phyloP scores from a whole-genome alignment of 2,113 vertebrate species.

The Hippocampus guttulatus region DNA sequence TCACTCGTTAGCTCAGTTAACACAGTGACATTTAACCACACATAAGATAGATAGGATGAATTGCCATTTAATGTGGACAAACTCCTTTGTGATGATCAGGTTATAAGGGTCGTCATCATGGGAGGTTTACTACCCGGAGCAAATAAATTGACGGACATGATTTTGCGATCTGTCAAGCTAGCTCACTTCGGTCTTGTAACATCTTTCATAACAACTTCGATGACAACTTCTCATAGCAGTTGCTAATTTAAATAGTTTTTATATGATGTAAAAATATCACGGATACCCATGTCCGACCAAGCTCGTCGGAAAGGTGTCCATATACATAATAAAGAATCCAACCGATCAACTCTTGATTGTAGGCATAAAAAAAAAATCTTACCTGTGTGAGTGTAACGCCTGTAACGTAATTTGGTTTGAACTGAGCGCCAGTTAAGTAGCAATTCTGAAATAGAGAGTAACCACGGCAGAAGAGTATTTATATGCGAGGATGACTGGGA shows the following conservation, averaged over 20 bases:
- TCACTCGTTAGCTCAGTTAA: not conserved
- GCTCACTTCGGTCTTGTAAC: not conserved
- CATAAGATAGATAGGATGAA: not conserved
- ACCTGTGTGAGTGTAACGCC: conserved; percentile 1
- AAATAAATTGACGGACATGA: conserved; percentile 37
- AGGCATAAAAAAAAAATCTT: not conserved
- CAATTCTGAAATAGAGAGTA: not conserved
- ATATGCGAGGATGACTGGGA: conserved; percentile 30
- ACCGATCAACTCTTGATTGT: not conserved
- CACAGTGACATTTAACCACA: not conserved
- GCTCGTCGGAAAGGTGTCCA: not conserved
- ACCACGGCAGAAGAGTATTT: conserved; percentile 20
- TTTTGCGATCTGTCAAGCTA: not conserved
- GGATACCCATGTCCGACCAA: not conserved
- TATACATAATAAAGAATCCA: not conserved
- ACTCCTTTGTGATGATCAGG: not conserved
- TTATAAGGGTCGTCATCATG: not conserved
- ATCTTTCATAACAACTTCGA: not conserved
- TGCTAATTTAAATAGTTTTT: not conserved
- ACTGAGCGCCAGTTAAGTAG: not conserved
- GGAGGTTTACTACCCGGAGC: conserved; percentile 29
- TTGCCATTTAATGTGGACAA: not conserved
- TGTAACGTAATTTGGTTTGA: not conserved
- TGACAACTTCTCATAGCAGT: not conserved
- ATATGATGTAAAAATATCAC: not conserved